Conservation (phyloP, 2,797 vertebrate genomes). For the Ctenochaetus hawaiiensis region DNA sequence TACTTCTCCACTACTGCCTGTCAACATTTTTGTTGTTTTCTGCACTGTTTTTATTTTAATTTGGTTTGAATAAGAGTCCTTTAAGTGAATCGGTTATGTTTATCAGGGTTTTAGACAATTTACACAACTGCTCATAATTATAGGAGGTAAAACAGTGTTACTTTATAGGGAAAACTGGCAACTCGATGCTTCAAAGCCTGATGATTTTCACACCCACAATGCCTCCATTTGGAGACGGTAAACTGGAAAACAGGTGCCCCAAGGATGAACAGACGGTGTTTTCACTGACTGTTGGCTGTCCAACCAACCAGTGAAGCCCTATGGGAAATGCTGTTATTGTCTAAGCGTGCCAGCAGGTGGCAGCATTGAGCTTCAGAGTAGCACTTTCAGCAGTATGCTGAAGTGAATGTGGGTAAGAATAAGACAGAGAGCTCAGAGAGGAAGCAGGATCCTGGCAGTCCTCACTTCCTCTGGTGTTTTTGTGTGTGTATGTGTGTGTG, state of each 20-base stretch:
- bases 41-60: background rate
- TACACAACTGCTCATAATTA: background rate
- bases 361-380: conserved; percentile 53
- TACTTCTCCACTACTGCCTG: background rate
- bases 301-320: conserved; percentile 35
- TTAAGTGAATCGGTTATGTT: background rate
- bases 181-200: background rate
- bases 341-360: conserved; percentile 54
- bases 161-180: background rate
- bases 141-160: background rate
- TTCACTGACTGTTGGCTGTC: conserved; percentile 52
- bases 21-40: background rate
- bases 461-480: background rate
- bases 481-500: conserved; percentile 4
- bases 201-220: background rate
- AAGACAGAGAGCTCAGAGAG: background rate
- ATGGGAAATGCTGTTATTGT: conserved; percentile 8
- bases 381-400: too few relatives aligned
- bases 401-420: background rate
- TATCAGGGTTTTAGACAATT: background rate
- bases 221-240: conserved; percentile 19
- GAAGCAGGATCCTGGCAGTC: conserved; percentile 9
- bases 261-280: conserved; percentile 40
- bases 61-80: background rate
- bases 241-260: conserved; percentile 42